Percentiles rank a stretch among this genome's conserved stretches.
Evolutionary conservation across 2,888 invertebrate genomes (phyloP).

Genomic region (Gastrophysa polygoni): DNA sequence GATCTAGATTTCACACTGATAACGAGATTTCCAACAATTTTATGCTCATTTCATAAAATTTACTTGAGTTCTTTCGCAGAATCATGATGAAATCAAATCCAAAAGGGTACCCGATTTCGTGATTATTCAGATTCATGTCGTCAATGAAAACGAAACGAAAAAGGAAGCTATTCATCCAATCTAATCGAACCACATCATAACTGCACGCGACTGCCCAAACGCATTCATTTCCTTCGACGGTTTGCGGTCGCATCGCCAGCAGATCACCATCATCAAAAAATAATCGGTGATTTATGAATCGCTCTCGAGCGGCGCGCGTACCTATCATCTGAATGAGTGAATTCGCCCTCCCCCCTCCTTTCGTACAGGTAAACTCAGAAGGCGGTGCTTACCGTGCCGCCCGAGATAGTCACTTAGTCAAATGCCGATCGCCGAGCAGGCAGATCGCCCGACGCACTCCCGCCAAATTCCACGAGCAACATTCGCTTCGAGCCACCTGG

Average conservation of each 20-base stretch:
- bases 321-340: conserved; percentile 56
- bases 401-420: conserved; percentile 57
- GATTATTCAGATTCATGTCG: too few species aligned
- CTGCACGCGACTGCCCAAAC: too few species aligned
- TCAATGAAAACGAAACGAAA: too few species aligned
- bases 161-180: too few species aligned
- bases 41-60: too few species aligned
- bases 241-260: conserved; percentile 29
- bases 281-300: conserved; percentile 57
- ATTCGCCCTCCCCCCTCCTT: conserved; percentile 49
- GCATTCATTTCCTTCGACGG: conserved; percentile 54
- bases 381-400: conserved; percentile 56
- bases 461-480: conserved; percentile 35
- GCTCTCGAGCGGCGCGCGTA: conserved; percentile 40
- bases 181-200: too few species aligned
- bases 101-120: too few species aligned
- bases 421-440: conserved; percentile 54
- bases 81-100: too few species aligned
- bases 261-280: conserved; percentile 25
- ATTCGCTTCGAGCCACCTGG: conserved; percentile 39
- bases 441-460: conserved; percentile 37
- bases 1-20: too few species aligned
- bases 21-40: too few species aligned
- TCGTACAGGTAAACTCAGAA: conserved; percentile 53
- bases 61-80: too few species aligned